A percentile compares a stretch with the other conserved stretches of the same genome.
Conservation (phyloP, 2,797 vertebrate species). For the Moxostoma hubbsi region DNA sequence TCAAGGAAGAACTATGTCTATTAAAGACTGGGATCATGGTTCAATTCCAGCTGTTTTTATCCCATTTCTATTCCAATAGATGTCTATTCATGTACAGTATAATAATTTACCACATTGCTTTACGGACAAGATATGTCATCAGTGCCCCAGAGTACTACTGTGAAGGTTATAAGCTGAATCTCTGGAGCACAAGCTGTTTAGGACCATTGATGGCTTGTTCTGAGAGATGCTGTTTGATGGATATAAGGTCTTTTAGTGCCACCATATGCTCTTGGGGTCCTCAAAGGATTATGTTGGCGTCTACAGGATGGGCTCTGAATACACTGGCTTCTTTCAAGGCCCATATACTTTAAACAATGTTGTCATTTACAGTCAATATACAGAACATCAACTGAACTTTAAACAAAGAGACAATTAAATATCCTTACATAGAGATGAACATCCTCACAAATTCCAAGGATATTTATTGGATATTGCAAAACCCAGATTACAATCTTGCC, state of each 20-base stretch:
- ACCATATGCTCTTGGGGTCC: slow-evolving; percentile 48
- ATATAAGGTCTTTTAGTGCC: slow-evolving; percentile 51
- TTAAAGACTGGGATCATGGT: too few relatives aligned
- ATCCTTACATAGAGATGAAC: not conserved
- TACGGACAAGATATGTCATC: too few relatives aligned
- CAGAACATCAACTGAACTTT: slow-evolving; percentile 6
- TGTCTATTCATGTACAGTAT: slow-evolving; percentile 6
- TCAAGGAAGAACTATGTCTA: too few relatives aligned
- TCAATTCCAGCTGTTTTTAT: too few relatives aligned
- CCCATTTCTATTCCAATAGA: too few relatives aligned
- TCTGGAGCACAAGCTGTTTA: slow-evolving; percentile 21
- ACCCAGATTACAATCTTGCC: not conserved
- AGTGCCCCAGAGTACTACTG: not conserved
- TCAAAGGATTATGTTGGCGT: slow-evolving; percentile 47
- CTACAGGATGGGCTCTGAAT: not conserved
- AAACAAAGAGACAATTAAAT: slow-evolving; percentile 13
- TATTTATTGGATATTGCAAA: slow-evolving; percentile 2
- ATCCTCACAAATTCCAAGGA: not conserved
- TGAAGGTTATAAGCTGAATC: slow-evolving; percentile 24
- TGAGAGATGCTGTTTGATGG: slow-evolving; percentile 32
- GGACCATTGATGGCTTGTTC: slow-evolving; percentile 39
- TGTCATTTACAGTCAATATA: not conserved
- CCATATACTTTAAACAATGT: slow-evolving; percentile 38
- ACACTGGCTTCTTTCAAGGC: slow-evolving; percentile 40
- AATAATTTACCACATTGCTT: not conserved